Evolutionary conservation across 1,140 invertebrate species (phyloP).

Genomic region (Formica exsecta): DNA sequence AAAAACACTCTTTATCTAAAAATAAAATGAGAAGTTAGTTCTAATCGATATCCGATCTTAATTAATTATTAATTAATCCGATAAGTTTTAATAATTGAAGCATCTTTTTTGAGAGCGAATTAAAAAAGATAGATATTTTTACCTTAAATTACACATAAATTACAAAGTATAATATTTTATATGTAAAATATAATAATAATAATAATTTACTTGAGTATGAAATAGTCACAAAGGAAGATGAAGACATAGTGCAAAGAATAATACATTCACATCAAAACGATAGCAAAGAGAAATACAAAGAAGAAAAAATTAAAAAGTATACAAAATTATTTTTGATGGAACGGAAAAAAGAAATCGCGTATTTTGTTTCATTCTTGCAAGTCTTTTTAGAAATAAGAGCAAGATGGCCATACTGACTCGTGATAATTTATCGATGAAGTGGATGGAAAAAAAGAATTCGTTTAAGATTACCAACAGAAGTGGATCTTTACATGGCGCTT

Average conservation of each 20-base stretch:
- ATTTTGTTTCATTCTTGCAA: neutral
- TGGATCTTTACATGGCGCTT: neutral
- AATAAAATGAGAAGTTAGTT: neutral
- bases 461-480: neutral
- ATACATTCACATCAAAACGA: too few species aligned
- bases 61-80: too few species aligned
- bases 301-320: too few species aligned
- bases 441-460: neutral
- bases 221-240: too few species aligned
- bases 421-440: conserved; percentile 13
- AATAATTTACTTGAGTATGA: too few species aligned
- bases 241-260: too few species aligned
- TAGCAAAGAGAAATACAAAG: too few species aligned
- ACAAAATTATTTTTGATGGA: conserved; percentile 2
- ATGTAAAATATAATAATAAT: neutral
- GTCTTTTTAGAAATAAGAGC: conserved; percentile 11
- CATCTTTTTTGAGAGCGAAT: neutral
- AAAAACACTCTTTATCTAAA: neutral
- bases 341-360: neutral
- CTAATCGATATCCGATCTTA: neutral
- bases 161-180: neutral
- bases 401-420: neutral
- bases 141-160: neutral
- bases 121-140: neutral
- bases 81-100: neutral